Conservation (phyloP, 2,797 vertebrate species). For the Vultur gryphus region DNA sequence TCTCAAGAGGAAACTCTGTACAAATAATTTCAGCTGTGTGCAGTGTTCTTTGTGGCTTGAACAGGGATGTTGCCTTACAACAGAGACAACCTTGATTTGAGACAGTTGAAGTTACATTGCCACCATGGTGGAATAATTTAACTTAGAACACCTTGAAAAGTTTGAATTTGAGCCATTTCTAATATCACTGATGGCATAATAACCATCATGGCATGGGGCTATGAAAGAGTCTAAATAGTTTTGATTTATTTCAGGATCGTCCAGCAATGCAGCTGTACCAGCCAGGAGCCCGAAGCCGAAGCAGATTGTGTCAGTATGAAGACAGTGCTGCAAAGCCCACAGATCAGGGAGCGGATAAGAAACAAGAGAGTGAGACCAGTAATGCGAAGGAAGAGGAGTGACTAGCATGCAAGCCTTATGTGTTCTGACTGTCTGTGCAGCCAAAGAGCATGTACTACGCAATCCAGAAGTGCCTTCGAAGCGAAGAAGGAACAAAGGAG, state of each 20-base stretch:
- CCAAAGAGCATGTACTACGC: constrained; percentile 84
- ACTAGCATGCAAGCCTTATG: constrained; percentile 60
- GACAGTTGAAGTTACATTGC: background rate
- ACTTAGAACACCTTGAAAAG: background rate
- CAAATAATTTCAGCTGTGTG: background rate
- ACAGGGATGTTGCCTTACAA: background rate
- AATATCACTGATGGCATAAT: background rate
- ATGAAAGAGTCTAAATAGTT: background rate
- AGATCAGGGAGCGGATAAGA: constrained; percentile 77
- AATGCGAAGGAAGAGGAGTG: constrained; percentile 85
- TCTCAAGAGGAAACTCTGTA: background rate
- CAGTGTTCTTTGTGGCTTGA: background rate
- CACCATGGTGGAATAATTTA: background rate
- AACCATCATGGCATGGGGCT: background rate
- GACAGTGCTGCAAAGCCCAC: constrained; percentile 72
- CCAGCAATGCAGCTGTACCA: constrained; percentile 98
- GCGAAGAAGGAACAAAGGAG: constrained; percentile 70
- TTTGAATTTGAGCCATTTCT: background rate
- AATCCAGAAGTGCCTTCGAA: constrained; percentile 91
- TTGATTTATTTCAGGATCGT: constrained; percentile 84
- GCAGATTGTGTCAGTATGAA: constrained; percentile 71
- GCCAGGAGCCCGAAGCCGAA: constrained; percentile 89
- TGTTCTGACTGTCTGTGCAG: constrained; percentile 77
- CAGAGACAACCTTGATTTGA: background rate
- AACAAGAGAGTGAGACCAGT: constrained; percentile 81